Evolutionary conservation across 2,797 vertebrate genomes (phyloP), one percentile per base, ranked within the genome.

Genomic region (Spea hammondii): DNA sequence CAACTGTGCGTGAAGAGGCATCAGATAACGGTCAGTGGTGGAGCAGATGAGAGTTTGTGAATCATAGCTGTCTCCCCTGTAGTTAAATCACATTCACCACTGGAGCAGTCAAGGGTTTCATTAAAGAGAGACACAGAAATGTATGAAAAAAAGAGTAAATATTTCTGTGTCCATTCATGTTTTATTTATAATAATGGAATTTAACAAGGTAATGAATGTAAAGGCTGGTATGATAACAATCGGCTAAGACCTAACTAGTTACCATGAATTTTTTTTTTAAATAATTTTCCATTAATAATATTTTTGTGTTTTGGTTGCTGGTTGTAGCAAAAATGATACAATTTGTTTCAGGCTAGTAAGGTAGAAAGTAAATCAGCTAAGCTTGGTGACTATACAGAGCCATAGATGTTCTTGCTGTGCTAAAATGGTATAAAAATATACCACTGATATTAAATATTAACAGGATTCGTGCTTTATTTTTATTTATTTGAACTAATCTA

Each of bases 21-120:
- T 89, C 88, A 90, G 91, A 89, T 92, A 91, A 87, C 88, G 84
- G 88, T 86, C 91, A 90, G 89, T 88, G 85, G 88, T 85, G 85
- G 88, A 88, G 89, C 91, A 92, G 90, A 92, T 90, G 91, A 89
- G 88, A 87, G 89, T 90, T 92, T 91, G 90, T 93, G 92, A 94
- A 92, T 93, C 92, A 93, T 92, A 88, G 90, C 90, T 91, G 88
- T 89, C 89, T 89, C 83, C 88, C 87, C 88, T 82, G 86, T 88
- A 86, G 89, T 91, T 94, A 93, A 93, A 93, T 94, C 91, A 93
- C 90, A 91, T 88, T 90, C 89, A 88, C 87, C 91, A 89, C 87
- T 89, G 91, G 90, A 90, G 89, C 92, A 91, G 89, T 88, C 91
- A 92, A 89, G 92, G 90, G 91, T 93, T 93, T 93, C 91, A 93